A percentile compares a stretch with the other conserved stretches of the same genome.
These are phyloP conservation scores for Dyspetes luteomarginatus DNA, from an alignment of 2,888 invertebrate species.

Conservation along the genomic window DNA sequence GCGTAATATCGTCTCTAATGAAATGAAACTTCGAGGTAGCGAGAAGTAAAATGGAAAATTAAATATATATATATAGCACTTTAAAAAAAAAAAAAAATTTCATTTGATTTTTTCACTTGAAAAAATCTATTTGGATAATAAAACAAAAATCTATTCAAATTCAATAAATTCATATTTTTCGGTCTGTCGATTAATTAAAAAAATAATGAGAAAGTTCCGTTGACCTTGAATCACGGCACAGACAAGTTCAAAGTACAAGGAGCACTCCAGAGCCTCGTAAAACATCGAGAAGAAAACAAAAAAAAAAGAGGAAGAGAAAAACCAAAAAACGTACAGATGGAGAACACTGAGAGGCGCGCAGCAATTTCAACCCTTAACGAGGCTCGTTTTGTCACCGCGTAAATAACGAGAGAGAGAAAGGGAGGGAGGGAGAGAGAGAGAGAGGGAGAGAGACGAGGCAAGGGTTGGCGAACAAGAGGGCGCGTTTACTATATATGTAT, in stretches of 20 bases:
- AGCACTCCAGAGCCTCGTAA: conserved; percentile 41
- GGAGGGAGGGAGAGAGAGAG: neutral
- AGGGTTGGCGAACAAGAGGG: conserved; percentile 34
- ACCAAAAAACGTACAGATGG: conserved; percentile 24
- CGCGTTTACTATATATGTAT: conserved; percentile 23
- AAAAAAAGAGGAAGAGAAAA: conserved; percentile 7
- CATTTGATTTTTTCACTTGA: too few relatives aligned
- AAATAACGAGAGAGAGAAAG: conserved; percentile 57
- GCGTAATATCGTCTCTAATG: conserved; percentile 21
- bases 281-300: conserved; percentile 20
- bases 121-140: too few relatives aligned
- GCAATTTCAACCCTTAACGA: conserved; percentile 64
- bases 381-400: conserved; percentile 63
- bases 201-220: neutral
- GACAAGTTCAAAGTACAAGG: conserved; percentile 29
- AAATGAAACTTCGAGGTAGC: neutral
- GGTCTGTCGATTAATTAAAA: neutral
- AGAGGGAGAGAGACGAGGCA: conserved; percentile 1
- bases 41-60: conserved; percentile 1
- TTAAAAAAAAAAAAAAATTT: too few relatives aligned
- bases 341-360: conserved; percentile 12
- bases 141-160: too few relatives aligned
- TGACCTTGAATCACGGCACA: conserved; percentile 12
- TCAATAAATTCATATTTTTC: too few relatives aligned
- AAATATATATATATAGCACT: too few relatives aligned